phyloP scores from a whole-genome alignment of 2,888 invertebrate genomes.

The Dynastes grantii region DNA sequence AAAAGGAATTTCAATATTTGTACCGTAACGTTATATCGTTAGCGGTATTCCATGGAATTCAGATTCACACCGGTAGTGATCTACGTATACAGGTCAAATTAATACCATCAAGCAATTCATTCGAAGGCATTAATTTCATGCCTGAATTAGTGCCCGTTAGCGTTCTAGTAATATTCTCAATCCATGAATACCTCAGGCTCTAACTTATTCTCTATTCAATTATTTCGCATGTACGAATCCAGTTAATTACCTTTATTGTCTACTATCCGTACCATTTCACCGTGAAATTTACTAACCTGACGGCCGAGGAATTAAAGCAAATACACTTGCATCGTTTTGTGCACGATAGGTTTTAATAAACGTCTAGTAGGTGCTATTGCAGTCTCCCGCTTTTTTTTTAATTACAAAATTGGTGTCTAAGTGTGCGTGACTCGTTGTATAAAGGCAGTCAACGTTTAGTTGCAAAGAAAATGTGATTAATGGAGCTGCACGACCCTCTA shows the following conservation, averaged over 20 bases:
- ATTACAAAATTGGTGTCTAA: constrained; percentile 24
- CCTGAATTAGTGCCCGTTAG: constrained; percentile 30
- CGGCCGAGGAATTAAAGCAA: constrained; percentile 23
- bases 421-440: constrained; percentile 17
- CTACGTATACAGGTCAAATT: constrained; percentile 13
- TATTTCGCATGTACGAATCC: constrained; percentile 35
- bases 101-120: constrained; percentile 21
- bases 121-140: constrained; percentile 29
- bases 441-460: not conserved
- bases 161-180: constrained; percentile 25
- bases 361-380: not conserved
- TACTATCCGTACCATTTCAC: constrained; percentile 28
- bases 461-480: constrained; percentile 33
- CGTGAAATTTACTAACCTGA: constrained; percentile 8
- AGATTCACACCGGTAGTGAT: not conserved
- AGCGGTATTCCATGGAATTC: too few relatives aligned
- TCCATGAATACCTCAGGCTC: constrained; percentile 30
- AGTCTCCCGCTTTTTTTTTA: constrained; percentile 5
- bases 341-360: constrained; percentile 28
- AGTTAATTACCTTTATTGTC: constrained; percentile 37
- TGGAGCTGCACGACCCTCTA: not conserved
- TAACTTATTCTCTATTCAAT: constrained; percentile 38
- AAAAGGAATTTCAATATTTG: too few relatives aligned
- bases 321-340: constrained; percentile 11
- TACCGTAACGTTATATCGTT: too few relatives aligned